Conservation (phyloP, 1,140 invertebrate genomes). For the Drosophila kikkawai region DNA sequence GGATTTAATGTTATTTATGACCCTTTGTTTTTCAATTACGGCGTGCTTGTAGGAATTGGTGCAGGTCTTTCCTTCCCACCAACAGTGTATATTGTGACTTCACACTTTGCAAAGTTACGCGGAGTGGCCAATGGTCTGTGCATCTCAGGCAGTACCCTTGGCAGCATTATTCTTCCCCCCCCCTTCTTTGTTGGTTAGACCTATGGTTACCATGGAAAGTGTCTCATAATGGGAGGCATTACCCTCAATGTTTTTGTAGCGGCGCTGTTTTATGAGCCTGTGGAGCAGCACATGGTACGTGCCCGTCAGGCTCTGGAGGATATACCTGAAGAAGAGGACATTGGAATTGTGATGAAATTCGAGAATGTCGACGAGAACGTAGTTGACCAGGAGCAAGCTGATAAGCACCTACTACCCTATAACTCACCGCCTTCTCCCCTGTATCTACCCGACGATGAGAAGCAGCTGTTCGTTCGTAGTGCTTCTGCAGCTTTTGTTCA, state of each 20-base stretch:
- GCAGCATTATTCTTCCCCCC: constrained; percentile 92
- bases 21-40: constrained; percentile 88
- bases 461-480: constrained; percentile 85
- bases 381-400: constrained; percentile 43
- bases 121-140: constrained; percentile 95
- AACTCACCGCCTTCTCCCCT: constrained; percentile 73
- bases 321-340: constrained; percentile 82
- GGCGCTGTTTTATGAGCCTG: constrained; percentile 93
- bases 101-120: constrained; percentile 92
- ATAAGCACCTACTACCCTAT: constrained; percentile 62
- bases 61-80: constrained; percentile 93
- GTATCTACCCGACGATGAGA: constrained; percentile 72
- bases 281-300: constrained; percentile 91
- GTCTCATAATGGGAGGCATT: constrained; percentile 93
- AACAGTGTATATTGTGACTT: constrained; percentile 95
- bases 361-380: constrained; percentile 83
- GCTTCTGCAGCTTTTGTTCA: constrained; percentile 86
- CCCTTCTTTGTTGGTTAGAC: constrained; percentile 89
- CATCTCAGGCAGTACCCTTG: constrained; percentile 94
- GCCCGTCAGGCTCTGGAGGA: constrained; percentile 69
- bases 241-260: constrained; percentile 93
- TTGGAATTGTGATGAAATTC: constrained; percentile 83
- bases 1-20: neutral
- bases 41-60: constrained; percentile 91
- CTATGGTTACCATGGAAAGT: constrained; percentile 92